Evolutionary conservation across 2,888 invertebrate species (phyloP).

Genomic region (Schizaphis graminum): DNA sequence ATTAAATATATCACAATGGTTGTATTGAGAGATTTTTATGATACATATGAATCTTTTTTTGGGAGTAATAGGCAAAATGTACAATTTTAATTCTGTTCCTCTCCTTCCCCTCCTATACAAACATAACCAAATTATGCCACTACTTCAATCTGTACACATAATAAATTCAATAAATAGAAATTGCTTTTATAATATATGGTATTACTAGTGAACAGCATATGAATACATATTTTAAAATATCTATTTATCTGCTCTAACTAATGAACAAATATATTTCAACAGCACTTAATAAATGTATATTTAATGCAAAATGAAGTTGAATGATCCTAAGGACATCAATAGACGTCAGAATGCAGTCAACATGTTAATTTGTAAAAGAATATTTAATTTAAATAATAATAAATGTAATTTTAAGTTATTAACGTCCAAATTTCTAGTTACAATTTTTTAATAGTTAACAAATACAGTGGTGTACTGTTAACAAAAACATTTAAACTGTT

Average conservation of each 20-base stretch:
- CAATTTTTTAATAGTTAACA: neutral
- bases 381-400: slow-evolving; percentile 1
- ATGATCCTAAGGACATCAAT: neutral
- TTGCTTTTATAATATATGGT: neutral
- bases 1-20: no score
- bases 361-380: neutral
- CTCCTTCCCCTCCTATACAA: no score
- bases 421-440: slow-evolving; percentile 30
- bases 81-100: no score
- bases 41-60: no score
- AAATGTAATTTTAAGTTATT: neutral
- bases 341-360: neutral
- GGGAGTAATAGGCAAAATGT: no score
- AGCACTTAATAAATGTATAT: neutral
- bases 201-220: neutral
- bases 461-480: neutral
- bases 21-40: no score
- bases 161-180: neutral
- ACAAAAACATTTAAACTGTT: slow-evolving; percentile 4
- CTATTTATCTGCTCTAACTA: neutral
- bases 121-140: no score
- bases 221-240: neutral
- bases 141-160: no score
- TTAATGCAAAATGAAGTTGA: neutral
- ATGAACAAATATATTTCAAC: neutral